Base-by-base conservation (phyloP, 1,140 invertebrate species). In the Drosophila eugracilis region DNA sequence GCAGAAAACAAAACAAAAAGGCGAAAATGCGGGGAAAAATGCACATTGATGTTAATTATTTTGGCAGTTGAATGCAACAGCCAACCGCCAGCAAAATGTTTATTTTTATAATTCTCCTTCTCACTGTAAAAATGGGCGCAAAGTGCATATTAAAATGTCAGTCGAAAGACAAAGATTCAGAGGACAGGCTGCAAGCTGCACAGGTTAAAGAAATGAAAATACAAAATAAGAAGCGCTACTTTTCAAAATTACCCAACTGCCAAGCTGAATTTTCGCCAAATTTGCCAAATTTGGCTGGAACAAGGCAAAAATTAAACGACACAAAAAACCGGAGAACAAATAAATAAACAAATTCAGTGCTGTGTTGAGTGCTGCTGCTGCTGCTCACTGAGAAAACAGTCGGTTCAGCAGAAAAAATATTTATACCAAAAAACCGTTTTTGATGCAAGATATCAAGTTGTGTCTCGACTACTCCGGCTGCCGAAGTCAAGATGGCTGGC, bases 61-160 rank as follows among this genome's bases (percentile, higher is more conserved):
- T 78, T 48, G 75, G 50, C 69, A 78, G 79, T 63, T 75, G 70
- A 52, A 41, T 69, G 45, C 71, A 37, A 39, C 37, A 58, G 39
- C 41, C 28, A 30, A n/a, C 53, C 42, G 74, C 60, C 60, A 37
- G 45, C 60, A 52, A 54, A 55, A 36, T 85, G 55, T 72, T 79
- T 75, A 75, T 85, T 71, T 83, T 83, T 71, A 75, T 52, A 48
- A 63, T 39, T 73, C 54, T 59, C 69, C 48, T 44, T 45, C 41
- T 48, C 37, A 41, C 59, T 55, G 71, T 65, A 76, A 84, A 84
- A 84, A 84, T 79, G 52, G 53, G 76, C 66, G 72, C 75, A 84
- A 84, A 79, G 44, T 67, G 75, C 80, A 84, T 86, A 80, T 84
- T 72, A 84, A 84, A 84, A 79, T 80, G 79, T 85, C 80, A 85